Evolutionary conservation across 2,888 invertebrate species (phyloP), one percentile per base, ranked within the genome.

Genomic region (Helleia helle): DNA sequence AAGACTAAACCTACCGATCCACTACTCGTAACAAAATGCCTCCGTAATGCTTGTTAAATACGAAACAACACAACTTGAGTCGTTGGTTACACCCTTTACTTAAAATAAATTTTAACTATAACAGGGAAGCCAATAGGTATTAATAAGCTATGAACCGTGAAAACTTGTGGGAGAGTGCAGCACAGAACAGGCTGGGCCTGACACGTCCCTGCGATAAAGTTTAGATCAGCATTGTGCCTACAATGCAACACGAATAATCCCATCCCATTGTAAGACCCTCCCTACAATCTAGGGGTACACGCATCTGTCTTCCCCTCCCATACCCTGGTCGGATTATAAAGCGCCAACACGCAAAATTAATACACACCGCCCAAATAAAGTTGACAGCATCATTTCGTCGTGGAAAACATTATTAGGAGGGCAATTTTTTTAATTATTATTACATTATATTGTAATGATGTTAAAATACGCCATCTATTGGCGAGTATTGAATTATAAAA

Each of bases 231-330:
- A 71, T 71, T 72, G 79, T 75, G 62, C 72, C 65, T 71, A 65
- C 71, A 73, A 71, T 68, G 66, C 70, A 71, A 71, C 72, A 74
- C 65, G 62, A 64, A 73, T 73, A 81, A 81, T 81, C 77, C 77
- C 71, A 74, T 74, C 74, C 72, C 58, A 65, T 81, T 80, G 80
- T 53, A 40, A 44, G 46, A 58, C 65, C 73, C 62, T 22, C 22
- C 61, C 62, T 50, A 45, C 50, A 56, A 60, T 57, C 47, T 44
- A 52, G 51, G 64, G 67, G 65, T 50, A 47, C 51, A 46, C 48
- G 50, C 49, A 48, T 48, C 46, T 44, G 44, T 47, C 50, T 49
- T 49, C 55, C 53, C 57, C 56, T 48, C 51, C 51, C 49, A 49
- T 52, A 53, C 47, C 52, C 54, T 40, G 47, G 47, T 40, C 41